Evolutionary conservation across 2,888 invertebrate species (phyloP), one percentile per base, ranked within the genome.

Genomic region (Erannis defoliaria): DNA sequence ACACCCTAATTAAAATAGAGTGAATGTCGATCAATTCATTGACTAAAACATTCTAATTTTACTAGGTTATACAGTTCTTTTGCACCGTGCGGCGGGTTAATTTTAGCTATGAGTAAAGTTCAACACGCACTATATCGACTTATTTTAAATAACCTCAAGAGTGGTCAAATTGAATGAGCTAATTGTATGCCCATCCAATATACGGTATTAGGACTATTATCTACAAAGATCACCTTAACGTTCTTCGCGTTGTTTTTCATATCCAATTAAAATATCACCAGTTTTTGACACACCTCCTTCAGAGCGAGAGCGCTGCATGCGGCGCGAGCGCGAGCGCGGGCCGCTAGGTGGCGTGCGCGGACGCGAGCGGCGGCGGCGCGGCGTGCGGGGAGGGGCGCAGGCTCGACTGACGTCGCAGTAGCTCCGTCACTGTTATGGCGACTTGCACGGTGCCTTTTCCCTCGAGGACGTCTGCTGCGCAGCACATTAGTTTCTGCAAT

Each of bases 381-480:
- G 26, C 59, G 66, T 59, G 75, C 46, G 75, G 81, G 10, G 80
- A 76, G 33, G 61, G 59, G 6, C 80, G 80, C 19, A 80, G 50
- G 0, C 72, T 73, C 1, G 74, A 67, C 54, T 89, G 89, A 8
- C 97, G 94, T 66, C 96, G 94, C 51, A 98, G 94, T 14, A 98
- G 90, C 85, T 98, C 97, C 1, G 96, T 95, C 19, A 98, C 98
- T 0, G 98, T 98, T 67, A 97, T 96, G 49, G 98, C 98, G 21
- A 98, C 96, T 82, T 97, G 96, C 1, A 97, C 96, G 12, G 97
- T 94, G 0, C 97, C 97, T 81, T 97, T 96, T 59, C 98, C 98
- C 88, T 98, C 98, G 43, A 98, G 93, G n/a, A 98, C 97, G 87
- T 98, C 98, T 33, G 97, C 96, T 35, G 98, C 96, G 84, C 97